Base-by-base conservation (phyloP, 2,113 vertebrate species). In the Struthio camelus region DNA sequence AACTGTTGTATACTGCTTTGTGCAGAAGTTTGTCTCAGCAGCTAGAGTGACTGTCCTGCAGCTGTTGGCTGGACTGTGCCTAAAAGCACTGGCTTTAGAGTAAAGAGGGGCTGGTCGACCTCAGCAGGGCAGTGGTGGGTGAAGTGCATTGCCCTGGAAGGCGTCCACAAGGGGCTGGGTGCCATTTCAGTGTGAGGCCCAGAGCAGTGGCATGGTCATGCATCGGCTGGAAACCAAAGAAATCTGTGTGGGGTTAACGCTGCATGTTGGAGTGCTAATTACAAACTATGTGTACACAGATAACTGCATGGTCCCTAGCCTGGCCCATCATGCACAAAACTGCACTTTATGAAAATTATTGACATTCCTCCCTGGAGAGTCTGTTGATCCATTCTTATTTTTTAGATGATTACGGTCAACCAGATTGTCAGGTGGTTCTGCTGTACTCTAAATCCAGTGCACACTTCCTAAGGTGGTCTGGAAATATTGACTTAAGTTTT, bases 1-100 rank as follows among this genome's bases (percentile, higher is more conserved):
- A 36, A 48, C 62, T 40, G 72, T 64, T 73, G 62, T 15, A 0
- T 61, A 50, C 56, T 84, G 75, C 91, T 46, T 17, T 14, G 32
- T 61, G 20, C 86, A 56, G 44, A 19, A 38, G 30, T 16, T 27
- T 48, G 30, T 23, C 67, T 11, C 8, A 51, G 87, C 46, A 61
- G 76, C 77, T 2, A 1, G 32, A 0, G 0, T 48, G 54, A 30
- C 64, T 20, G 48, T 2, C 16, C 44, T 13, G 7, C n/a, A 15
- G 38, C 28, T 28, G 40, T 32, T 7, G 28, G 70, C 5, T 1
- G 4, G 71, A 4, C 54, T 16, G 5, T 30, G 54, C 46, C 64
- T n/a, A 54, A 3, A 22, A 13, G 38, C 18, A 11, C 22, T 19
- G 19, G 9, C 30, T 51, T 9, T 6, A 3, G 36, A 69, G 23